A percentile compares a stretch with the other conserved stretches of the same genome.
Evolutionary conservation across 2,113 vertebrate genomes (phyloP).

Genomic region (Anguilla japonica): DNA sequence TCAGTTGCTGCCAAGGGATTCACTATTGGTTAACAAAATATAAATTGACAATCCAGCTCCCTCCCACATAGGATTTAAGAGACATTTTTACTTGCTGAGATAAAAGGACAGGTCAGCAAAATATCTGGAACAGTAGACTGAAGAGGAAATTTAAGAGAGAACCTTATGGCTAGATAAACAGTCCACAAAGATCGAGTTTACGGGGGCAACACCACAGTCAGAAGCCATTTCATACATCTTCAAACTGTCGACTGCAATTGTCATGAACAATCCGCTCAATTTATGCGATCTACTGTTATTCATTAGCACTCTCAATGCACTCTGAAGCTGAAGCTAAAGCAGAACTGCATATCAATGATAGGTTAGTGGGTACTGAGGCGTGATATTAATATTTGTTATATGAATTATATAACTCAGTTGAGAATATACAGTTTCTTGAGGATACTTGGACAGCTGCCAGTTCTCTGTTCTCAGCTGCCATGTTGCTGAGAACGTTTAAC

Average conservation of each 20-base stretch:
- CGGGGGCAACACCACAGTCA: constrained; percentile 15
- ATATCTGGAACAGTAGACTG: constrained; percentile 27
- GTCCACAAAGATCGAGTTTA: constrained; percentile 15
- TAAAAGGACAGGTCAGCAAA: constrained; percentile 25
- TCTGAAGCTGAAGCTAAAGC: background rate
- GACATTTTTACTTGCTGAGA: constrained; percentile 11
- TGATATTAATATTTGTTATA: background rate
- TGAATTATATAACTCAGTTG: background rate
- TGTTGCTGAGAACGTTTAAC: background rate
- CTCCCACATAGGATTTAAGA: constrained; percentile 8
- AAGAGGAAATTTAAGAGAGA: constrained; percentile 32
- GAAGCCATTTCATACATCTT: constrained; percentile 8
- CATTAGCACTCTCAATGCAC: background rate
- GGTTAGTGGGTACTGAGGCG: background rate
- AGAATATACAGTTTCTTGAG: background rate
- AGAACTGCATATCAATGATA: background rate
- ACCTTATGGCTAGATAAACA: constrained; percentile 29
- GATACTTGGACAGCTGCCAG: background rate
- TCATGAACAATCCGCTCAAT: background rate
- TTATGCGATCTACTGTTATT: background rate
- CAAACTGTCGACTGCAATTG: background rate
- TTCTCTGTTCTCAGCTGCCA: background rate
- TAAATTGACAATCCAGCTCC: constrained; percentile 13
- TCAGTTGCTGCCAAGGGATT: constrained; percentile 7
- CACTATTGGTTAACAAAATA: background rate